Percentiles rank a stretch among this genome's conserved stretches.
These are phyloP conservation scores for Chaenodraco wilsoni DNA, from an alignment of 2,797 vertebrate species.

Conservation along the genomic window DNA sequence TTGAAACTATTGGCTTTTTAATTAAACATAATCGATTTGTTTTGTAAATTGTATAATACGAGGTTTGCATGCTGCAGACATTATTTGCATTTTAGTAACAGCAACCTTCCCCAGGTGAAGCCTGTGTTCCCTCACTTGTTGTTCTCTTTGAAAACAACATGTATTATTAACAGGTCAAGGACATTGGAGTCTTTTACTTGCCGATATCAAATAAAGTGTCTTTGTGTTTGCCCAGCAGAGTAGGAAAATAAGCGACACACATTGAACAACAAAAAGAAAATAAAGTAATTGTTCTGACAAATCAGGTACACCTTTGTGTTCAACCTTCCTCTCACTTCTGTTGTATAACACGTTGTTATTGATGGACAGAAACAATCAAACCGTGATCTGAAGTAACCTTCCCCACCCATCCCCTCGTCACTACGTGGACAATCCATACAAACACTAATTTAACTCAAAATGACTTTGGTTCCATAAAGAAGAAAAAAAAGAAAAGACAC, in stretches of 20 bases:
- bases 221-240: constrained; percentile 62
- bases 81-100: neutral
- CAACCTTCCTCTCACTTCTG: neutral
- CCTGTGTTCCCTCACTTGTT: constrained; percentile 2
- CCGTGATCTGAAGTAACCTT: too few species aligned
- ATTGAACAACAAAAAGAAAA: constrained; percentile 70
- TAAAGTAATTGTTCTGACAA: constrained; percentile 46
- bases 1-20: neutral
- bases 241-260: constrained; percentile 73
- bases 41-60: neutral
- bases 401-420: too few species aligned
- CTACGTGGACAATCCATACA: too few species aligned
- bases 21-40: neutral
- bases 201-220: constrained; percentile 66
- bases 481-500: too few species aligned
- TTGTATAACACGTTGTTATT: too few species aligned
- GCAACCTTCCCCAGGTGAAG: neutral
- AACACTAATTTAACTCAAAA: too few species aligned
- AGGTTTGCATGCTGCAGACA: neutral
- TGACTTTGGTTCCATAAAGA: too few species aligned
- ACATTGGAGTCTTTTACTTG: constrained; percentile 50
- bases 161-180: constrained; percentile 74
- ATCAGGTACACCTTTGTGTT: constrained; percentile 11
- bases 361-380: too few species aligned
- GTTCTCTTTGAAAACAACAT: constrained; percentile 48